These are phyloP conservation scores for Orthonychiurus folsomi DNA, from an alignment of 2,888 invertebrate species.

Conservation along the genomic window DNA sequence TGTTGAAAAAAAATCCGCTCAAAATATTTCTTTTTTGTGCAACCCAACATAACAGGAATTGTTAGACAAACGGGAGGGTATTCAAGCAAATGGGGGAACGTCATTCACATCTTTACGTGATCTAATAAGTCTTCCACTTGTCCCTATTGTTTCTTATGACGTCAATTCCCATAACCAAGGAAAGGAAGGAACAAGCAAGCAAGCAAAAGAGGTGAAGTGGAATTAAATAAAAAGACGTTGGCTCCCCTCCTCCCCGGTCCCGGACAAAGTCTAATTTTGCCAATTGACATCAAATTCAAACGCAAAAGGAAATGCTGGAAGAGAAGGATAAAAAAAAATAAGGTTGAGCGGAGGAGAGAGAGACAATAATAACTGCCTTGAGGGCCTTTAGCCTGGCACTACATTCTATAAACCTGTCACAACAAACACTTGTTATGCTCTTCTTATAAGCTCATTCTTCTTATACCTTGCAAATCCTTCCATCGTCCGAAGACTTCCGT, in stretches of 20 bases:
- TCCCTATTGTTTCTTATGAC: constrained; percentile 13
- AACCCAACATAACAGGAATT: no score
- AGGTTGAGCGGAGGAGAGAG: background rate
- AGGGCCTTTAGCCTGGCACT: background rate
- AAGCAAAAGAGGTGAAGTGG: background rate
- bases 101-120: constrained; percentile 14
- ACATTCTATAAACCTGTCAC: background rate
- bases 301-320: background rate
- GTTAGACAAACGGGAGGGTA: no score
- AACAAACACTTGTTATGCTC: background rate
- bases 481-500: background rate
- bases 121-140: constrained; percentile 11
- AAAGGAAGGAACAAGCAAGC: background rate
- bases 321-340: no score
- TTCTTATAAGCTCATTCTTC: background rate
- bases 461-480: no score
- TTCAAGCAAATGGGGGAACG: no score
- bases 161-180: constrained; percentile 9
- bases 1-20: no score
- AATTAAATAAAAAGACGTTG: background rate
- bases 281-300: background rate
- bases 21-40: no score
- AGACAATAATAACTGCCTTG: background rate
- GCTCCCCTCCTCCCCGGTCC: background rate
- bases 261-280: background rate